Conservation (phyloP, 2,888 invertebrate genomes). For the Platycheirus albimanus region DNA sequence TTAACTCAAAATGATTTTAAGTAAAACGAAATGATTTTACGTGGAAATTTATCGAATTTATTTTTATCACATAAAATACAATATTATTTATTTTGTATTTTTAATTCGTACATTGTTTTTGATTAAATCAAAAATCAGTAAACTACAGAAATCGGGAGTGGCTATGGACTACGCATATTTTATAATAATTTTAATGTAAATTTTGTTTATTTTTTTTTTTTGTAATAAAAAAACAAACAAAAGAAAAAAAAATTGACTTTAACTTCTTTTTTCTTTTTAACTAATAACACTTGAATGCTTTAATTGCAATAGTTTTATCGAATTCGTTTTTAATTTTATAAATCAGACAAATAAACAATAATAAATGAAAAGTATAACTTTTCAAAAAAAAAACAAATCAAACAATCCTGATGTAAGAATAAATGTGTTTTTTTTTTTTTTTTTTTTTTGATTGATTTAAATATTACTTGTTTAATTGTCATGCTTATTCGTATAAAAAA, state of each 20-base stretch:
- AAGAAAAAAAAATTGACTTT: constrained; percentile 31
- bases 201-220: constrained; percentile 1
- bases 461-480: constrained; percentile 27
- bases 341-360: not conserved
- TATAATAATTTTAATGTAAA: too few relatives aligned
- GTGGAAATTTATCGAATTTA: constrained; percentile 63
- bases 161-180: constrained; percentile 9
- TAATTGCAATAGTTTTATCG: constrained; percentile 17
- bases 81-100: constrained; percentile 44
- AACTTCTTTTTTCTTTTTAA: constrained; percentile 15
- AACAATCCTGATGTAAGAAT: constrained; percentile 13
- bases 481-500: constrained; percentile 31
- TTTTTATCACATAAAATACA: constrained; percentile 69
- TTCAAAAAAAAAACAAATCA: constrained; percentile 3
- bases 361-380: not conserved
- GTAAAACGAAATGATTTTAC: not conserved
- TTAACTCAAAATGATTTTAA: too few relatives aligned
- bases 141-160: constrained; percentile 28
- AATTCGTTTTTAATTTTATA: not conserved
- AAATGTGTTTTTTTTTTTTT: too few relatives aligned
- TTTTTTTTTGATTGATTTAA: not conserved
- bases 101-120: constrained; percentile 38
- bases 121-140: constrained; percentile 54
- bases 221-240: constrained; percentile 11
- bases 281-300: constrained; percentile 24